These are phyloP conservation scores for Nyctibius bracteatus DNA, from an alignment of 2,113 vertebrate genomes.

Conservation along the genomic window DNA sequence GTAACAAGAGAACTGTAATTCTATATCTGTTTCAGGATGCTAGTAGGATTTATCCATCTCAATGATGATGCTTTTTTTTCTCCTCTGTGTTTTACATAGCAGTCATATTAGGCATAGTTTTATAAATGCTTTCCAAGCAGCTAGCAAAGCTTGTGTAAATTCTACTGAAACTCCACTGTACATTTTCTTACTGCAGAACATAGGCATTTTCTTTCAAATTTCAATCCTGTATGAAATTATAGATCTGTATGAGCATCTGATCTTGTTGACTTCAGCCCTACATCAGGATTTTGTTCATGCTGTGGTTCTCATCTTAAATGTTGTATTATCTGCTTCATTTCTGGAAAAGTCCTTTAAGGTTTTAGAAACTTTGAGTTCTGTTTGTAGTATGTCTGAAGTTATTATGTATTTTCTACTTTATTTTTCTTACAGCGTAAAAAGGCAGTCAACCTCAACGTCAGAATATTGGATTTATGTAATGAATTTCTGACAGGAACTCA, in stretches of 20 bases:
- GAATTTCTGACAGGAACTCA: slow-evolving; percentile 86
- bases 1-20: background rate
- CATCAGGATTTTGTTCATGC: background rate
- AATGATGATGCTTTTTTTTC: background rate
- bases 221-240: background rate
- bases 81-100: background rate
- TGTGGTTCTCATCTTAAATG: background rate
- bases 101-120: background rate
- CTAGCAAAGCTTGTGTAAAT: background rate
- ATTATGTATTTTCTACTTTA: background rate
- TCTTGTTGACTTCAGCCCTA: background rate
- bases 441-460: slow-evolving; percentile 88
- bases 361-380: background rate
- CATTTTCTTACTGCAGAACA: background rate
- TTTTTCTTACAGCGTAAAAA: slow-evolving; percentile 79
- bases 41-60: background rate
- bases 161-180: background rate
- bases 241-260: background rate
- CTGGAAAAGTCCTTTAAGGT: background rate
- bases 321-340: background rate
- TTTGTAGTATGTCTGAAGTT: background rate
- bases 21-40: background rate
- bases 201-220: background rate
- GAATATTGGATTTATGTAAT: slow-evolving; percentile 89
- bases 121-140: background rate